Evolutionary conservation across 2,888 invertebrate genomes (phyloP).

Genomic region (Acleris sparsana): DNA sequence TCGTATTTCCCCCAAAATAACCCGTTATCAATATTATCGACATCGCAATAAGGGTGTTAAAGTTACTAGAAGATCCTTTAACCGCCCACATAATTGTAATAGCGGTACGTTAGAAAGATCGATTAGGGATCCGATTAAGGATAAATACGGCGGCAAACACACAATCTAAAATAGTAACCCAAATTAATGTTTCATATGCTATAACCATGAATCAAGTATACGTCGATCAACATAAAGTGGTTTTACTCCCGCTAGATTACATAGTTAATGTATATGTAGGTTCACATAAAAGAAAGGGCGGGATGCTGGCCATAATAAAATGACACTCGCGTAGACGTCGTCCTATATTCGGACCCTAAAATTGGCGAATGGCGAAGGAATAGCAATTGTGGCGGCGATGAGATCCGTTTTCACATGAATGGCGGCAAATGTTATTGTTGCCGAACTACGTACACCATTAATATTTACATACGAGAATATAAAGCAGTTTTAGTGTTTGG

Average conservation of each 20-base stretch:
- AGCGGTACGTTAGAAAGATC: constrained; percentile 1
- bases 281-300: constrained; percentile 22
- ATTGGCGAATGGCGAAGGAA: constrained; percentile 16
- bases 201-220: constrained; percentile 28
- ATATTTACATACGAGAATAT: constrained; percentile 5
- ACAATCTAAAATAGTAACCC: constrained; percentile 16
- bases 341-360: constrained; percentile 13
- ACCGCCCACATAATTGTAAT: not conserved
- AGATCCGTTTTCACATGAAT: constrained; percentile 17
- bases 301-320: constrained; percentile 27
- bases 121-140: constrained; percentile 8
- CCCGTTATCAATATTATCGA: too few relatives aligned
- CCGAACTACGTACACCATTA: not conserved
- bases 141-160: not conserved
- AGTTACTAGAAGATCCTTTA: not conserved
- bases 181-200: constrained; percentile 30
- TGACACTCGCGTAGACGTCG: constrained; percentile 11
- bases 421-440: constrained; percentile 17
- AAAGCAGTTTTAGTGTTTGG: not conserved
- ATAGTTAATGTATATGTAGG: constrained; percentile 18
- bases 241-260: constrained; percentile 18
- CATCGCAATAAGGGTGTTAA: too few relatives aligned
- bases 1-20: too few relatives aligned
- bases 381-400: constrained; percentile 11
- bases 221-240: constrained; percentile 32